phyloP scores from a whole-genome alignment of 2,888 invertebrate genomes.

The Panzeria rudis region DNA sequence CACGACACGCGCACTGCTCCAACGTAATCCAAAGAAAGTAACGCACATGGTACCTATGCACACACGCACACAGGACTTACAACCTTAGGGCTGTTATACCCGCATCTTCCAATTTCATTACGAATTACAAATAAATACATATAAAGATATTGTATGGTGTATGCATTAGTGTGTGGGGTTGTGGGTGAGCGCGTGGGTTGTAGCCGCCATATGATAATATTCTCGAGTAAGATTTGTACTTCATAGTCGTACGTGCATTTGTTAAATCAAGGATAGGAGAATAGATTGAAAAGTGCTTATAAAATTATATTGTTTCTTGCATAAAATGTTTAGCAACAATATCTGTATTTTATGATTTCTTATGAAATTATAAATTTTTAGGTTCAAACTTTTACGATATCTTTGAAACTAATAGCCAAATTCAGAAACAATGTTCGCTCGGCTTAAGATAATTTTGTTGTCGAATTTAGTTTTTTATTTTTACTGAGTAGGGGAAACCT shows the following conservation, averaged over 20 bases:
- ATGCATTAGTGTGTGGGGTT: neutral
- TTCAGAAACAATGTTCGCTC: too few relatives aligned
- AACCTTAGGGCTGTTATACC: conserved; percentile 3
- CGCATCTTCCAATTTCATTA: conserved; percentile 32
- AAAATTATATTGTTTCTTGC: neutral
- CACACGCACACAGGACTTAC: neutral
- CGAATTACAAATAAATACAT: neutral
- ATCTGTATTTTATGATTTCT: neutral
- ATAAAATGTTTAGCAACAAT: neutral
- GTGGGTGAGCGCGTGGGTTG: neutral
- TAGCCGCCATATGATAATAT: conserved; percentile 49
- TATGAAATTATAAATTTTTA: too few relatives aligned
- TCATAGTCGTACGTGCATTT: neutral
- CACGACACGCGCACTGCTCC: neutral
- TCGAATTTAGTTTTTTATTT: too few relatives aligned
- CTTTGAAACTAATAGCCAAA: too few relatives aligned
- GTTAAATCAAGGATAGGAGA: conserved; percentile 1
- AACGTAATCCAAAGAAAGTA: conserved; percentile 55
- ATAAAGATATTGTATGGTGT: neutral
- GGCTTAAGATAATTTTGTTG: too few relatives aligned
- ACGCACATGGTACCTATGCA: conserved; percentile 59
- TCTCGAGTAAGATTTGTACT: conserved; percentile 25
- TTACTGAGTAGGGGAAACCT: too few relatives aligned
- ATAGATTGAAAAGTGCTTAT: neutral
- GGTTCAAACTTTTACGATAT: too few relatives aligned